Percentiles rank a stretch among this genome's conserved stretches.
These are phyloP conservation scores for Delphinus delphis DNA, from an alignment of 2,113 vertebrate species.

Conservation along the genomic window DNA sequence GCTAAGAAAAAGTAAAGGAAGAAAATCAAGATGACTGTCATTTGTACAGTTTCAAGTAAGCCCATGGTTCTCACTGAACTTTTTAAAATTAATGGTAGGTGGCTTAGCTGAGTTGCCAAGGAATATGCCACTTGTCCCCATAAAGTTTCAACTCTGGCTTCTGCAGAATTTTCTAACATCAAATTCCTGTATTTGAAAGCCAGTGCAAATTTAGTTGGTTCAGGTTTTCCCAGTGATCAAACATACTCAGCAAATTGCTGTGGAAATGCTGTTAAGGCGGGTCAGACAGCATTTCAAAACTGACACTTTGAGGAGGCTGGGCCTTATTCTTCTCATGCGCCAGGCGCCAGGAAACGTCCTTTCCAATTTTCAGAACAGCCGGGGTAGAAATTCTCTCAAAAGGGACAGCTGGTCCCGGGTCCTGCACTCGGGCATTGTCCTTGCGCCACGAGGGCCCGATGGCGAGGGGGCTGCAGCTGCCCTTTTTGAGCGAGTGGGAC, in stretches of 20 bases:
- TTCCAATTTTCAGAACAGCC: neutral
- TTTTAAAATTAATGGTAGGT: neutral
- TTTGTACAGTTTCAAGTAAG: neutral
- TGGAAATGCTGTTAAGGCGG: neutral
- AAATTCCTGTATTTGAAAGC: neutral
- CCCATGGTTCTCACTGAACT: neutral
- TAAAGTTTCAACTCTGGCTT: neutral
- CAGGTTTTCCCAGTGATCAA: neutral
- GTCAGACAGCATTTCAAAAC: neutral
- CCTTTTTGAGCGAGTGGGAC: neutral
- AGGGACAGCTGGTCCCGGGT: neutral
- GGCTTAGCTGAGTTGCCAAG: neutral
- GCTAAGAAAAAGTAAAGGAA: neutral
- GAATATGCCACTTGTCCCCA: neutral
- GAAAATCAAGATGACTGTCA: neutral
- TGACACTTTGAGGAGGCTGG: neutral
- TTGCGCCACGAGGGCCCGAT: fast-evolving
- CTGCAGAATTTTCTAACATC: neutral
- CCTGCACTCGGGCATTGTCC: no score
- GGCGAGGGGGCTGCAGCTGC: neutral
- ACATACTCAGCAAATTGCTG: neutral
- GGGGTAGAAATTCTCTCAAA: neutral
- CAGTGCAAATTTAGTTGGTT: neutral
- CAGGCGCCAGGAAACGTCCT: neutral
- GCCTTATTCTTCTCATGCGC: neutral